These are phyloP conservation scores for Passerina amoena DNA, from an alignment of 2,113 vertebrate genomes.

Conservation along the genomic window DNA sequence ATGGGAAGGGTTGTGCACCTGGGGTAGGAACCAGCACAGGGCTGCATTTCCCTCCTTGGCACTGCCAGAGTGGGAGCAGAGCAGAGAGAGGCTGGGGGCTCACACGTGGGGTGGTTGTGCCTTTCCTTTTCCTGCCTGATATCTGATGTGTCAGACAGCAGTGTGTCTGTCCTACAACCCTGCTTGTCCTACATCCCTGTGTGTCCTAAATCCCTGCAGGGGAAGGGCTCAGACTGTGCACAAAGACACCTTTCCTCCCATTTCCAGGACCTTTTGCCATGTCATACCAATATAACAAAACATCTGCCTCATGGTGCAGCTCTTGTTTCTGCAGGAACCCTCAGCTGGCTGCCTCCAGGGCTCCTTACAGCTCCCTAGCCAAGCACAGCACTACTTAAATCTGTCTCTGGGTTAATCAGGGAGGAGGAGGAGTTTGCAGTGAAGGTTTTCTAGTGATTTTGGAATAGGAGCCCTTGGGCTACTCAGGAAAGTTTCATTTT, in stretches of 20 bases:
- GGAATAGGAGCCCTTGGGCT: not conserved
- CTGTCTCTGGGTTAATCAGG: not conserved
- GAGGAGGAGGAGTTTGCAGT: not conserved
- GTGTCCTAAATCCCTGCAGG: accelerated
- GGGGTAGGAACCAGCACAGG: not conserved
- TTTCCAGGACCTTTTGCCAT: not conserved
- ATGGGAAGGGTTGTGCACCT: not conserved
- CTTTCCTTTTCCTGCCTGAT: not conserved
- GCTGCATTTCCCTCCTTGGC: not conserved
- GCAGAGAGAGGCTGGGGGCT: not conserved
- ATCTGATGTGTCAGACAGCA: accelerated
- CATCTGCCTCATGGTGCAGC: not conserved
- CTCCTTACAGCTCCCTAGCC: not conserved
- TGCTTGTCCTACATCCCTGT: accelerated
- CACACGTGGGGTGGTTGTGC: not conserved
- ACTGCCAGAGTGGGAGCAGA: not conserved
- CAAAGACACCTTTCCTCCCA: not conserved
- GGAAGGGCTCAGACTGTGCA: not conserved
- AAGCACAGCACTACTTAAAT: not conserved
- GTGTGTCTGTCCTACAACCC: accelerated
- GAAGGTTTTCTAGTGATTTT: not conserved
- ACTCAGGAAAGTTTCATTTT: not conserved
- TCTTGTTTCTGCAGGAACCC: not conserved
- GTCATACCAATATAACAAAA: accelerated
- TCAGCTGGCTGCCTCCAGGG: not conserved